A percentile compares a stretch with the other conserved stretches of the same genome.
Conservation (phyloP, 1,140 invertebrate species). For the Hypsibius dujardini region DNA sequence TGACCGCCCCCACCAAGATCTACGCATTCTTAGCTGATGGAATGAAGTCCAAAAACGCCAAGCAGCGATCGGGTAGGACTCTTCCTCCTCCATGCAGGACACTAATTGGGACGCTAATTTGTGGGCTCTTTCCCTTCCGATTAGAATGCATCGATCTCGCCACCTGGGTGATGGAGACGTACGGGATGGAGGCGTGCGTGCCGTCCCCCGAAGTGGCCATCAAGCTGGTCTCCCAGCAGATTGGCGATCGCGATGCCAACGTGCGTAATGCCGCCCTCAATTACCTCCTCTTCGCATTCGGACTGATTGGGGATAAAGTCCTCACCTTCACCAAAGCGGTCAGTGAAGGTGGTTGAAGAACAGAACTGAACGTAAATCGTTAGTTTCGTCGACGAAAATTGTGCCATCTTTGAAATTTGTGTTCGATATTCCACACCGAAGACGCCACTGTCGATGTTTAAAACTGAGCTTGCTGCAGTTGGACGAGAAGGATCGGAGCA, state of each 20-base stretch:
- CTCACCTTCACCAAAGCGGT: constrained; percentile 67
- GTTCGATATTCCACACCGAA: too few species aligned
- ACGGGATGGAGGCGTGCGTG: constrained; percentile 65
- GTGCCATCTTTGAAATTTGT: too few species aligned
- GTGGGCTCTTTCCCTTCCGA: constrained; percentile 7
- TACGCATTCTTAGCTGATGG: constrained; percentile 81
- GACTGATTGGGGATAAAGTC: constrained; percentile 69
- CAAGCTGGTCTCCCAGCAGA: constrained; percentile 79
- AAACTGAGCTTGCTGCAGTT: constrained; percentile 40
- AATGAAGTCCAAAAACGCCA: constrained; percentile 83
- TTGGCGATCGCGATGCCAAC: constrained; percentile 84
- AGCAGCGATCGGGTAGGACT: constrained; percentile 60
- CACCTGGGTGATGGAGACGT: constrained; percentile 62
- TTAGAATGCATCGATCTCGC: constrained; percentile 79
- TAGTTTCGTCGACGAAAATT: too few species aligned
- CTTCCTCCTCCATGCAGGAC: too few species aligned
- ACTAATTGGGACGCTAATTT: too few species aligned
- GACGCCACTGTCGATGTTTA: too few species aligned
- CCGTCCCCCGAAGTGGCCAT: constrained; percentile 55
- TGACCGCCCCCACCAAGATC: constrained; percentile 74
- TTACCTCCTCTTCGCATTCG: constrained; percentile 73
- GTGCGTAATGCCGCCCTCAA: constrained; percentile 87
- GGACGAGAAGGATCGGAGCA: constrained; percentile 76
- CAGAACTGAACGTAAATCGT: too few species aligned
- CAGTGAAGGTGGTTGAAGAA: constrained; percentile 41